A percentile compares a stretch with the other conserved stretches of the same genome.
Conservation (phyloP, 2,797 vertebrate species). For the Ceryle rudis region DNA sequence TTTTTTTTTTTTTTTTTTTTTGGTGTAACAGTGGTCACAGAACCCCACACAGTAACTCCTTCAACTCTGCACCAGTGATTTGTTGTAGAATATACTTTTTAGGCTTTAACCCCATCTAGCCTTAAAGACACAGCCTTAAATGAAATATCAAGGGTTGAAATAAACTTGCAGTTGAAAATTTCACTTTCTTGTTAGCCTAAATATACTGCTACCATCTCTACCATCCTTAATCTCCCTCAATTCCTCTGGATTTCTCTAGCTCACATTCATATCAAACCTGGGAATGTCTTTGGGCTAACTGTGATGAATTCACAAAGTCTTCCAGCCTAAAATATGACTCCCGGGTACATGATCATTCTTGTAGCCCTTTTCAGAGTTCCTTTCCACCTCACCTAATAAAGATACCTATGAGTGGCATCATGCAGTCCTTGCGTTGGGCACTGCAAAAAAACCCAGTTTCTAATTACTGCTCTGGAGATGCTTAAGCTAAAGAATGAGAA, state of each 20-base stretch:
- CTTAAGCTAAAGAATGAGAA: neutral
- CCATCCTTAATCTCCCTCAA: neutral
- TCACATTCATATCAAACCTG: neutral
- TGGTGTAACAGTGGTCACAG: neutral
- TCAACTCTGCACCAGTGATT: neutral
- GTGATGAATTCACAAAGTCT: neutral
- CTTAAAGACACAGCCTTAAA: neutral
- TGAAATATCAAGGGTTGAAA: neutral
- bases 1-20: too few relatives aligned
- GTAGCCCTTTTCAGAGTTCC: neutral
- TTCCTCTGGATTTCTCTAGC: neutral
- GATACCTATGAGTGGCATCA: neutral
- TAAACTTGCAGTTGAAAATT: neutral
- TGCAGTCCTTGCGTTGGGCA: neutral
- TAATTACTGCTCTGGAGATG: neutral
- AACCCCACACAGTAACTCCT: neutral
- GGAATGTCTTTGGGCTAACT: neutral
- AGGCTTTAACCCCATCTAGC: neutral
- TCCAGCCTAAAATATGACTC: neutral
- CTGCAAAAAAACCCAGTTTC: neutral
- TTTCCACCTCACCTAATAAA: neutral
- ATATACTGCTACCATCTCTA: neutral
- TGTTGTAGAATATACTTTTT: neutral
- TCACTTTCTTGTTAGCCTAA: neutral
- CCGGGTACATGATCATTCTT: neutral